Base-by-base conservation (phyloP, 2,113 vertebrate species). In the Misgurnus anguillicaudatus region DNA sequence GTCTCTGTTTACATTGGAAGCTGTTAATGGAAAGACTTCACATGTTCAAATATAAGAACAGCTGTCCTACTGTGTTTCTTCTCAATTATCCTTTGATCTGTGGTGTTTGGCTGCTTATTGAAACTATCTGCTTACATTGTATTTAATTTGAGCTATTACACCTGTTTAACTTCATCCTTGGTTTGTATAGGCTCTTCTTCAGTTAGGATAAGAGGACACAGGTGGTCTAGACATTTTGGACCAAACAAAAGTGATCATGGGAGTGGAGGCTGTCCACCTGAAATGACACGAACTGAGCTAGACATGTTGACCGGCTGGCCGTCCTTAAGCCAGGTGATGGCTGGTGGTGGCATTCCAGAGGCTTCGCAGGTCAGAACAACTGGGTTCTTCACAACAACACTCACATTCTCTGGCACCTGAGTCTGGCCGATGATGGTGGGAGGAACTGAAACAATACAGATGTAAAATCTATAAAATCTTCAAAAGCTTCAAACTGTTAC, bases 331-430 rank as follows among this genome's bases (percentile, higher is more conserved):
- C 98, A 99, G 0, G 91, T 93, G 84, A 97, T 92, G 6, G 92
- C 85, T 17, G 98, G 98, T 66, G 96, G 89, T 4, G 98, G 98
- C 73, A 98, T 95, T 31, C 97, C 98, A 0, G 96, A 95, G 5
- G 92, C 94, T 88, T 99, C 96, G 48, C 97, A 99, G 63, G 85
- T 92, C 70, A 99, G 87, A 31, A 93, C 94, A 14, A 96, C 83
- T 0, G 97, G 95, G 87, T 95, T 98, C 89, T 95, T 98, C 83
- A 98, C 92, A 17, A 97, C 93, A 60, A 94, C 90, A 42, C 92
- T 98, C 79, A 99, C 82, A 24, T 98, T 98, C 84, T 98, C 95
- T 48, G 95, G 91, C 13, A 87, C 19, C 9, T 88, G 80, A 0
- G 89, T 66, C 82, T 92, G 86, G 78, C 94, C 95, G 31, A 86